Evolutionary conservation across 2,797 vertebrate genomes (phyloP).

Genomic region (Hippocampus kuda): DNA sequence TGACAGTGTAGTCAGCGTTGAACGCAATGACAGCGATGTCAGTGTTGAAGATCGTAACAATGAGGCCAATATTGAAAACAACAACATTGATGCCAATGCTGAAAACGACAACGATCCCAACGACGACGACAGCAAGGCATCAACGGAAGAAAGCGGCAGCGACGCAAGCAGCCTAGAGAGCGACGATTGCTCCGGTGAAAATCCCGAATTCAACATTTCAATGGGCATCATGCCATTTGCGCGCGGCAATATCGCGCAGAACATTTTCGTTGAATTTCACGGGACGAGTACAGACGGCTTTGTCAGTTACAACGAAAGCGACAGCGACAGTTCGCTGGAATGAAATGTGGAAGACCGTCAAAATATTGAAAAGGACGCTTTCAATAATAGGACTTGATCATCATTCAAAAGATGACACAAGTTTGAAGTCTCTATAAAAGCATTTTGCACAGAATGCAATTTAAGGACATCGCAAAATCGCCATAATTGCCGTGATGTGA

Average conservation of each 20-base stretch:
- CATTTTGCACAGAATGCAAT: not conserved
- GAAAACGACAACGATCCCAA: not conserved
- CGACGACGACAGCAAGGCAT: not conserved
- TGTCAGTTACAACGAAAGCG: not conserved
- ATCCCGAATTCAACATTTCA: conserved; percentile 7
- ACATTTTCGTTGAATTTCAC: conserved; percentile 4
- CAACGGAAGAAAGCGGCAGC: not conserved
- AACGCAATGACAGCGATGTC: not conserved
- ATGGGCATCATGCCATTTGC: conserved; percentile 2
- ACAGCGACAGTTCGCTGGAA: not conserved
- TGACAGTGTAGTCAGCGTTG: not conserved
- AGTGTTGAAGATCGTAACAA: not conserved
- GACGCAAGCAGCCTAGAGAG: not conserved
- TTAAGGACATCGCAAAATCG: not conserved
- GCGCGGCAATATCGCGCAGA: not conserved
- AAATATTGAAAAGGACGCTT: not conserved
- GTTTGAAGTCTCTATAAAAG: too few relatives aligned
- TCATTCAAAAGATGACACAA: not conserved
- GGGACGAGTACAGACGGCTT: not conserved
- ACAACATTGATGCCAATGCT: not conserved
- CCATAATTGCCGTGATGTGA: not conserved
- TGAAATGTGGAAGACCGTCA: not conserved
- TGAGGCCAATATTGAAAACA: not conserved
- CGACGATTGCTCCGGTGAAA: not conserved
- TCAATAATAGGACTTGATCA: not conserved